Evolutionary conservation across 2,797 vertebrate genomes (phyloP).

Genomic region (Kryptopterus vitreolus): DNA sequence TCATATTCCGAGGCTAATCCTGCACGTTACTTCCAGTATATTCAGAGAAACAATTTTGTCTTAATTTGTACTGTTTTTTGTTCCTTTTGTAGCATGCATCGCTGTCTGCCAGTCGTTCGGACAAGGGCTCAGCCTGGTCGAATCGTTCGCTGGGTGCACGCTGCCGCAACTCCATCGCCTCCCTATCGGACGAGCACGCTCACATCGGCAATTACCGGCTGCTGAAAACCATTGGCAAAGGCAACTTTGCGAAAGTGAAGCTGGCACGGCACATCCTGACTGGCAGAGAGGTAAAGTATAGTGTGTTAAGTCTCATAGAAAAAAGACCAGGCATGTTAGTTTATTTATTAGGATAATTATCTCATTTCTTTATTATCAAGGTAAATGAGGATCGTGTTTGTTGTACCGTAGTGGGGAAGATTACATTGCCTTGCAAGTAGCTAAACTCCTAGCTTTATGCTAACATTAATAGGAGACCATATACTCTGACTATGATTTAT

Average conservation of each 20-base stretch:
- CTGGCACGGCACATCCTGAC: slow-evolving; percentile 95
- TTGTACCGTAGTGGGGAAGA: not conserved
- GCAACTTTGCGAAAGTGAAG: slow-evolving; percentile 98
- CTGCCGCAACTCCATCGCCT: slow-evolving; percentile 93
- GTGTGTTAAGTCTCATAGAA: not conserved
- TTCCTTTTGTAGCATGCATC: slow-evolving; percentile 81
- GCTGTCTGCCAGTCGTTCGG: slow-evolving; percentile 89
- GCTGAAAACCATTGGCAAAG: slow-evolving; percentile 97
- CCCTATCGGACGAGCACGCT: slow-evolving; percentile 91
- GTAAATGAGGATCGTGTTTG: not conserved
- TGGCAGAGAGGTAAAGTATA: slow-evolving; percentile 74
- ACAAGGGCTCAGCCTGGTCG: slow-evolving; percentile 85
- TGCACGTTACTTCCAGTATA: not conserved
- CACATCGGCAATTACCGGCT: slow-evolving; percentile 97
- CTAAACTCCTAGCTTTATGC: not conserved
- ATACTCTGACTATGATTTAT: not conserved
- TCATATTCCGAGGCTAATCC: not conserved
- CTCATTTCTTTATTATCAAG: not conserved
- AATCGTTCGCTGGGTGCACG: slow-evolving; percentile 90
- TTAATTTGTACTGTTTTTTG: slow-evolving; percentile 7
- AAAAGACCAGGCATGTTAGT: too few relatives aligned
- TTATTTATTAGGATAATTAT: not conserved
- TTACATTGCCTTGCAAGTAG: not conserved
- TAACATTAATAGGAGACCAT: not conserved
- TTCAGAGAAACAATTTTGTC: not conserved